Evolutionary conservation across 2,113 vertebrate species (phyloP), one percentile per base, ranked within the genome.

Genomic region (Vimba vimba): DNA sequence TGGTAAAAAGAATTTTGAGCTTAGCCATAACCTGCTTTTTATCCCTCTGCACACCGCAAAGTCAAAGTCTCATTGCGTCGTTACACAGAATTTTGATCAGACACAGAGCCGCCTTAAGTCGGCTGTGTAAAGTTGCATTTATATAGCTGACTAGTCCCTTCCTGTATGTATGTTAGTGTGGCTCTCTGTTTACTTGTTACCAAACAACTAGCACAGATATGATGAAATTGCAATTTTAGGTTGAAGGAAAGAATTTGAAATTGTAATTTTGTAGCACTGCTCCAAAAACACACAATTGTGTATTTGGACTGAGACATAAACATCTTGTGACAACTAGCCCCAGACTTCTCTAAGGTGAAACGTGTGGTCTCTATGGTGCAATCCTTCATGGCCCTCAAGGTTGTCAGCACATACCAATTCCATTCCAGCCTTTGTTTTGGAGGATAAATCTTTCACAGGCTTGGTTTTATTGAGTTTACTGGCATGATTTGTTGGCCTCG

Each of bases 391-490:
- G 80, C 83, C 82, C 86, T 88, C 87, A 89, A 88, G 84, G 87
- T 87, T 91, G 87, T 84, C 86, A 86, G 81, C 78, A 82, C 79
- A 83, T 81, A 85, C 66, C 85, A 77, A 73, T 82, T 89, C 85
- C 59, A 76, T 75, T 62, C 79, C 83, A 43, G 86, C 82, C 82
- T 90, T 88, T 91, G 84, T 91, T 90, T 86, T 83, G 83, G 60
- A 62, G 84, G 81, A 91, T 89, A 87, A 87, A 90, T 91, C 87
- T 89, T 85, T 91, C 88, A 89, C 73, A 81, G 57, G 81, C 84
- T 87, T 50, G 52, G 77, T 88, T 86, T 89, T 89, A 90, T 91
- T 87, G 87, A 89, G 87, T 89, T 87, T 79, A 73, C 89, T 83
- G 60, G 64, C 82, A 73, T 91, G 89, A 89, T 84, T 90, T 91